Evolutionary conservation across 2,888 invertebrate species (phyloP).

Genomic region (Iphiclides podalirius): DNA sequence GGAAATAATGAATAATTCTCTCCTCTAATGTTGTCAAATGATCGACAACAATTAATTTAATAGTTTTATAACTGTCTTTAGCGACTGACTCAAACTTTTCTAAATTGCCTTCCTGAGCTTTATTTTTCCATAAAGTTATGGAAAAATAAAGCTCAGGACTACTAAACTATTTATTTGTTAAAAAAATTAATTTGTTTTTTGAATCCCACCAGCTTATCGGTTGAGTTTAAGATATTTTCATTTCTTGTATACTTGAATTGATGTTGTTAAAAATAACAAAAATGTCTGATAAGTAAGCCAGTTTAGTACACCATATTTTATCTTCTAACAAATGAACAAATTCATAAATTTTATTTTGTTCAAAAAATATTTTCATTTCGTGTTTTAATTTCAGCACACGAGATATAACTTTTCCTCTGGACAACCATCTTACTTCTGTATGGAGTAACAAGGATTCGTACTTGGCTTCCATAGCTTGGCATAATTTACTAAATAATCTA

Average conservation of each 20-base stretch:
- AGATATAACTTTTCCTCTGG: constrained; percentile 30
- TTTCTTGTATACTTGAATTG: constrained; percentile 24
- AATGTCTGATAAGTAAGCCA: constrained; percentile 17
- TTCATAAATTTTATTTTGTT: constrained; percentile 27
- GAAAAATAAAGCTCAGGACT: too few relatives aligned
- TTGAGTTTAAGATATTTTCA: constrained; percentile 25
- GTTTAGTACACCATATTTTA: constrained; percentile 22
- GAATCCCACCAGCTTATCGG: constrained; percentile 23
- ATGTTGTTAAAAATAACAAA: constrained; percentile 23
- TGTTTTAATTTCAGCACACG: constrained; percentile 31
- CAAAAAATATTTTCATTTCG: constrained; percentile 32
- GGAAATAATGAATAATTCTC: constrained; percentile 16
- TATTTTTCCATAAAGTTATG: constrained; percentile 23
- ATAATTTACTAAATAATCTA: constrained; percentile 6
- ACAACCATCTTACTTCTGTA: constrained; percentile 33
- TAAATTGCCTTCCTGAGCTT: constrained; percentile 21
- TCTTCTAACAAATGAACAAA: constrained; percentile 23
- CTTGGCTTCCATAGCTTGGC: constrained; percentile 18
- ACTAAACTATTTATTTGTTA: too few relatives aligned
- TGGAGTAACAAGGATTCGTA: constrained; percentile 32
- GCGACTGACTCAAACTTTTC: constrained; percentile 17
- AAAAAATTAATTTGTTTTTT: constrained; percentile 20
- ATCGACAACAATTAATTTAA: constrained; percentile 20
- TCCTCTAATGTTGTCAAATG: constrained; percentile 16
- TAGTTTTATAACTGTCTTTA: constrained; percentile 22